Evolutionary conservation across 2,888 invertebrate genomes (phyloP), one percentile per base, ranked within the genome.

Genomic region (Crossocerus cetratus): DNA sequence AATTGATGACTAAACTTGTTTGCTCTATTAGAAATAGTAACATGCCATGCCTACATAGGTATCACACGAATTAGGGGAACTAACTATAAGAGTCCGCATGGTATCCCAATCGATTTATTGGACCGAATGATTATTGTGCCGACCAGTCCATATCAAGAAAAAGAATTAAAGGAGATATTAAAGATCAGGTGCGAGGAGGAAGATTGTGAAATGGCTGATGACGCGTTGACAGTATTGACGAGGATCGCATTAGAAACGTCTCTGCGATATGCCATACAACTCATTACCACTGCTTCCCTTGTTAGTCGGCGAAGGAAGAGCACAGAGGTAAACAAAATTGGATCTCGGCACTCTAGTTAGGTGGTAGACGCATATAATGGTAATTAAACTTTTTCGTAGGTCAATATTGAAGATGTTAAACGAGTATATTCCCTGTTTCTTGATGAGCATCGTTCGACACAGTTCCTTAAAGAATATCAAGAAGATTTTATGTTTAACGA

Each of bases 181-280:
- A 97, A 96, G 87, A 97, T 97, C 73, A 95, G 98, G 74, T 98
- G 98, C 88, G 98, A 99, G 87, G 99, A 99, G 86, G 99, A 99
- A 88, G 99, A 99, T 89, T 98, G 98, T 80, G 96, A 98, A 86
- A 96, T 99, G 94, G 94, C 96, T 0, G 94, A 94, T 2, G 98
- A 98, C 89, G 99, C 98, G 0, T 87, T 99, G 65, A 94, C 95
- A 0, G 96, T 99, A 8, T 92, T 99, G 49, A 98, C 99, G 0
- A 94, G 97, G 65, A 97, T 99, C 55, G 98, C 98, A 0, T 94
- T 95, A 13, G 98, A 98, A 88, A 98, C 99, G 0, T 98, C 98
- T 0, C 92, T 99, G 14, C 94, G 99, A 70, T 99, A 99, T 91
- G 97, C 98, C 42, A 99, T 99, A 89, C 99, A 99, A 88, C 93